Base-by-base conservation (phyloP, 2,797 vertebrate species). In the Diceros bicornis region DNA sequence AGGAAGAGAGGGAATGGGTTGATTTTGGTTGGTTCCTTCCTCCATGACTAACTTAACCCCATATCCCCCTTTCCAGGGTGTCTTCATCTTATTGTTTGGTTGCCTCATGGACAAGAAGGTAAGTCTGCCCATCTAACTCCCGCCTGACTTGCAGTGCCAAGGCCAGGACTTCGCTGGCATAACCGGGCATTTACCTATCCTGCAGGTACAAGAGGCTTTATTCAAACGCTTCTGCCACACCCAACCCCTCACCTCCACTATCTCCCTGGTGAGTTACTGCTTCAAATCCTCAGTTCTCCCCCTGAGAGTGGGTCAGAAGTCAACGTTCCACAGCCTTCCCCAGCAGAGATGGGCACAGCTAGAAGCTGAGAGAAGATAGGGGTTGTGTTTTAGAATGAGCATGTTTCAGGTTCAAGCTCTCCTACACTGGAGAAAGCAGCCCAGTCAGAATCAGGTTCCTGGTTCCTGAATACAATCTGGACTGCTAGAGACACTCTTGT, bases 21-120 rank as follows among this genome's bases (percentile, higher is more conserved):
- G 55, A 61, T 21, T 68, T 27, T 1, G 8, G 21, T 4, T 27
- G 62, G 84, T n/a, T 27, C 32, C 44, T 84, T 50, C 32, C 0
- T 84, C 74, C 25, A 29, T 81, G 34, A 87, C 71, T 44, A 79
- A 27, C 10, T 11, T 18, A 55, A n/a, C 13, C 77, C 89, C 69
- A 2, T 34, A 11, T 59, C 86, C 44, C 55, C 88, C 55, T 61
- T 89, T 34, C 8, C 89, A 98, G 98, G 98, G 98, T 1, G 95
- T 98, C 92, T 98, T 98, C 96, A 97, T 98, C 88, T 89, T 98
- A 61, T 10, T 98, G 59, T 98, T 98, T 9, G 98, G 97, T 16
- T 98, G 98, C 79, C 98, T 98, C 27, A 92, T 95, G 94, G 98
- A 98, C 92, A 98, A 97, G 92, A 98, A 98, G 97, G 98, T 98